Conservation (phyloP, 1,140 invertebrate species). For the Halesus radiatus region DNA sequence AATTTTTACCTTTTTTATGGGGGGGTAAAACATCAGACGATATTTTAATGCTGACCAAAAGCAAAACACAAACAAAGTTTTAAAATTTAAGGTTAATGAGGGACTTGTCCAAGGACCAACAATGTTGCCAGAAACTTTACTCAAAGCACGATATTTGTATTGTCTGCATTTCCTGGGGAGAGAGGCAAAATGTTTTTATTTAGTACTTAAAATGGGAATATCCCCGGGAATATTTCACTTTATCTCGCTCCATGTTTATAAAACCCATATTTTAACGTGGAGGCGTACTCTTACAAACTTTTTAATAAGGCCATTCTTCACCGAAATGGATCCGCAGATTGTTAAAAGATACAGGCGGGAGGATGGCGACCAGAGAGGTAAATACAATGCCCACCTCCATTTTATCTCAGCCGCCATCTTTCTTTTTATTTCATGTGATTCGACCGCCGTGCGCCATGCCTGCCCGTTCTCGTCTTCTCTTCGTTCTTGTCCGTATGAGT, state of each 20-base stretch:
- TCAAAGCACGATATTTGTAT: slow-evolving; percentile 47
- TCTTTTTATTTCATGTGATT: slow-evolving; percentile 50
- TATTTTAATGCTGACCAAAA: not conserved
- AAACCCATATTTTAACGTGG: slow-evolving; percentile 54
- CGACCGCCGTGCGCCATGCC: not conserved
- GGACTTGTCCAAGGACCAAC: slow-evolving; percentile 1
- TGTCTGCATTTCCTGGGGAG: slow-evolving; percentile 32
- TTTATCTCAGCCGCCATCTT: slow-evolving; percentile 50
- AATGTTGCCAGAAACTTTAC: slow-evolving; percentile 34
- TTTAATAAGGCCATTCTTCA: slow-evolving; percentile 58
- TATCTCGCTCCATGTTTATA: slow-evolving; percentile 56
- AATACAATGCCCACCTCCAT: slow-evolving; percentile 51
- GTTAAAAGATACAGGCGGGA: slow-evolving; percentile 51
- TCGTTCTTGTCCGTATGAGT: not conserved
- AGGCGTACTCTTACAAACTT: slow-evolving; percentile 55
- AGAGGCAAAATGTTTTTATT: slow-evolving; percentile 33
- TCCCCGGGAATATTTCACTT: slow-evolving; percentile 52
- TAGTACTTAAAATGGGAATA: slow-evolving; percentile 51
- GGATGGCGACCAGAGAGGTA: slow-evolving; percentile 42
- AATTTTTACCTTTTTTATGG: too few species aligned
- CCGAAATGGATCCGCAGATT: slow-evolving; percentile 57
- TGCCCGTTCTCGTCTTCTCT: not conserved
- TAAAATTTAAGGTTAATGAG: slow-evolving; percentile 32
- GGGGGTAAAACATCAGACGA: too few species aligned
- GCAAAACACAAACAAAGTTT: slow-evolving; percentile 13